Evolutionary conservation across 2,888 invertebrate genomes (phyloP).

Genomic region (Drosophila macrothrix): DNA sequence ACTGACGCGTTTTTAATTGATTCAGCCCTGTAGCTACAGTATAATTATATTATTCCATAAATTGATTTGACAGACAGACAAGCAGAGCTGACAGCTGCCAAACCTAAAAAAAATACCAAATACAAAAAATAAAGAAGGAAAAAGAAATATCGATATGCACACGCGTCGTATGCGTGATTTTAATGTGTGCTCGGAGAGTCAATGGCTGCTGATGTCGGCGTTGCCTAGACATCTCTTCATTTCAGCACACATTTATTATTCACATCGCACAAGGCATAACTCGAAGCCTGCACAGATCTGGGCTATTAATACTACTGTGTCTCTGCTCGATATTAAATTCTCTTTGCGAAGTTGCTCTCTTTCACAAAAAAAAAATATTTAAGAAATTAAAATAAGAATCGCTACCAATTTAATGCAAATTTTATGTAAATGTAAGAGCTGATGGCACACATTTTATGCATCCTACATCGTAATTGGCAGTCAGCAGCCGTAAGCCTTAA

Average conservation of each 20-base stretch:
- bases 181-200: constrained; percentile 39
- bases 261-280: constrained; percentile 25
- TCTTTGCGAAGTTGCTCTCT: constrained; percentile 13
- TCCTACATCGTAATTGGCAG: constrained; percentile 17
- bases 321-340: constrained; percentile 28
- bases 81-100: constrained; percentile 60
- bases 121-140: background rate
- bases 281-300: constrained; percentile 13
- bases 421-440: constrained; percentile 37
- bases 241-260: constrained; percentile 47
- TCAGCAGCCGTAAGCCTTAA: constrained; percentile 28
- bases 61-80: constrained; percentile 47
- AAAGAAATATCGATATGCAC: constrained; percentile 48
- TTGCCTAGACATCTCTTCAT: constrained; percentile 57
- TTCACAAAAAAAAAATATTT: background rate
- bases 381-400: constrained; percentile 5
- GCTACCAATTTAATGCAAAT: constrained; percentile 30
- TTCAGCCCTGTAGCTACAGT: constrained; percentile 48
- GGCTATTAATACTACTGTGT: constrained; percentile 31
- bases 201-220: constrained; percentile 39
- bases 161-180: constrained; percentile 74
- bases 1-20: constrained; percentile 60
- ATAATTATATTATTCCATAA: constrained; percentile 55
- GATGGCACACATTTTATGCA: constrained; percentile 8
- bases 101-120: constrained; percentile 8